Percentiles rank a stretch among this genome's conserved stretches.
These are phyloP conservation scores for Myocastor coypus DNA, from an alignment of 2,113 vertebrate species.

Conservation along the genomic window DNA sequence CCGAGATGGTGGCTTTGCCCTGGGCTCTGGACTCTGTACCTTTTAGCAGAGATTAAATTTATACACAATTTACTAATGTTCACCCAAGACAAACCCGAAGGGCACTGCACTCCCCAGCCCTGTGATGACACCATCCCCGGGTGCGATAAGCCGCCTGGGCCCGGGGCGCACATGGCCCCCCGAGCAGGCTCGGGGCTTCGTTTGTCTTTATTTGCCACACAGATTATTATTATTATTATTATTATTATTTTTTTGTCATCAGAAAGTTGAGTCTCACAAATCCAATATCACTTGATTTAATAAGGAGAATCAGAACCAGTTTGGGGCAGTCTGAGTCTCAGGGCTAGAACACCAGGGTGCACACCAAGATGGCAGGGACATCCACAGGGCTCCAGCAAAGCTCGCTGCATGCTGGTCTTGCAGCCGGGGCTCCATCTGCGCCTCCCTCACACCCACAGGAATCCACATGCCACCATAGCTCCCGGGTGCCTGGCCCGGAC, in stretches of 20 bases:
- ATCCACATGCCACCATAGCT: neutral
- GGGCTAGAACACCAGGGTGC: neutral
- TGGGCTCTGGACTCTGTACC: conserved; percentile 51
- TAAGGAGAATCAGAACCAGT: conserved; percentile 21
- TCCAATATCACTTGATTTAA: conserved; percentile 72
- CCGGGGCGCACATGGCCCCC: conserved; percentile 60
- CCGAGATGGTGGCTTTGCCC: neutral
- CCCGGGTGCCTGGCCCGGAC: neutral
- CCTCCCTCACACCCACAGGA: neutral
- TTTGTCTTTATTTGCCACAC: conserved; percentile 70
- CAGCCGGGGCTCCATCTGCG: neutral
- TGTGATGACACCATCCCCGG: conserved; percentile 32
- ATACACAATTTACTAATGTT: conserved; percentile 56
- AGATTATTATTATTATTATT: no score
- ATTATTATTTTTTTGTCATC: conserved; percentile 83
- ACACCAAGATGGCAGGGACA: accelerated
- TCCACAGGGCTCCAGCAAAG: accelerated
- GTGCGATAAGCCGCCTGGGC: conserved; percentile 52
- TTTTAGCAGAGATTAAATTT: conserved; percentile 71
- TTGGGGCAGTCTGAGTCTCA: neutral
- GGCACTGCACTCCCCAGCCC: conserved; percentile 33
- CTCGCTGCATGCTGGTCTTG: neutral
- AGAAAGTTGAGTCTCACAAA: conserved; percentile 78
- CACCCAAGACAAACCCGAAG: conserved; percentile 51
- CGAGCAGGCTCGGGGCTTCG: conserved; percentile 11